A percentile compares a stretch with the other conserved stretches of the same genome.
Evolutionary conservation across 2,113 vertebrate genomes (phyloP).

Genomic region (Microcebus griseorufus): DNA sequence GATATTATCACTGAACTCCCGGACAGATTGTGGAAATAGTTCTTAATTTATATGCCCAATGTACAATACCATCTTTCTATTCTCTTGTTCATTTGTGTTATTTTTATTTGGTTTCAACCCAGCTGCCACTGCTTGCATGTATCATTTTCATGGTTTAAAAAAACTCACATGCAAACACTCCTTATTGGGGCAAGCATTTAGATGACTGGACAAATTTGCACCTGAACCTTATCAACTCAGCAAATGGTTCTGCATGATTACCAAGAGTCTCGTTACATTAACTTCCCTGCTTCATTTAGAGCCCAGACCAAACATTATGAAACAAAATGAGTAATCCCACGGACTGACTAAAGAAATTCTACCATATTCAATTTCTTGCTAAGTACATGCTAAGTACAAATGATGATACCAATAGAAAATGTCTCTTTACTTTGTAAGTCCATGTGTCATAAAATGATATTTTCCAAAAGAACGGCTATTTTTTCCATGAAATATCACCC

Average conservation of each 20-base stretch:
- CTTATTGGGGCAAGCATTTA: constrained; percentile 7
- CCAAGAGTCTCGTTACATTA: constrained; percentile 48
- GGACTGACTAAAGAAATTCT: constrained; percentile 35
- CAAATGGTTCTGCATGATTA: constrained; percentile 56
- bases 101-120: constrained; percentile 53
- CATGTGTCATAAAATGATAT: background rate
- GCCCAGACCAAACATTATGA: constrained; percentile 28
- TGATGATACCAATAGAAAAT: background rate
- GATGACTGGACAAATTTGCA: constrained; percentile 59
- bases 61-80: background rate
- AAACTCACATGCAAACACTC: constrained; percentile 22
- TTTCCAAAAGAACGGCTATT: background rate
- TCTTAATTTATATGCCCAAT: background rate
- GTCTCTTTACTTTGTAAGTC: background rate
- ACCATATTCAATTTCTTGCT: constrained; percentile 5
- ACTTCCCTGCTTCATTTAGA: constrained; percentile 51
- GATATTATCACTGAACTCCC: background rate
- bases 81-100: background rate
- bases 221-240: constrained; percentile 60
- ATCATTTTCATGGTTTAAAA: constrained; percentile 42
- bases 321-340: constrained; percentile 50
- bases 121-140: background rate
- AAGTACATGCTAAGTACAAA: background rate
- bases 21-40: background rate
- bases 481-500: constrained; percentile 48